A percentile compares a stretch with the other conserved stretches of the same genome.
Evolutionary conservation across 2,113 vertebrate species (phyloP).

Genomic region (Climacteris rufus): DNA sequence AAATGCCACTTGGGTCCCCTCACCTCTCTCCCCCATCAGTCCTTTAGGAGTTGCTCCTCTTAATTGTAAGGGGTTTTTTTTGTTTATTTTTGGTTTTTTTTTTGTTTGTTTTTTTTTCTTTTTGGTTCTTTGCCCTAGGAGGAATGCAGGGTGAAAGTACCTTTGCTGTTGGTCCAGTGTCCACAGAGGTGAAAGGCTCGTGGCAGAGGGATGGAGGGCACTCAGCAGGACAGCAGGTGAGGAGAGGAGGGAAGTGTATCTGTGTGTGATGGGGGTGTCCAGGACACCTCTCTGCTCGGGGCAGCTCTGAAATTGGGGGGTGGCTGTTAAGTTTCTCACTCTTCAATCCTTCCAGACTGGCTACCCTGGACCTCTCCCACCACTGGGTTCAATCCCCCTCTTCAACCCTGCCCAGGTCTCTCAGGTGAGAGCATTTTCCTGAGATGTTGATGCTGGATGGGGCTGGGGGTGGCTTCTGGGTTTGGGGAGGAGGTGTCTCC

Average conservation of each 20-base stretch:
- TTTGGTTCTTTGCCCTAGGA: background rate
- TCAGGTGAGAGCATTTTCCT: slow-evolving; percentile 44
- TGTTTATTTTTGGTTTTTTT: no score
- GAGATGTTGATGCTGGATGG: background rate
- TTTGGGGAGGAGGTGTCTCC: background rate
- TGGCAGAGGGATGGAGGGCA: background rate
- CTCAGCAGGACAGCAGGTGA: background rate
- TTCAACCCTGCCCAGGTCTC: slow-evolving; percentile 69
- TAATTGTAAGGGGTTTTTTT: background rate
- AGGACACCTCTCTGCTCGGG: background rate
- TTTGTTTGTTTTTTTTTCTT: background rate
- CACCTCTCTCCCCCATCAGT: accelerated
- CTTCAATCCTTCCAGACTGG: background rate
- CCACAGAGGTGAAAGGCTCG: background rate
- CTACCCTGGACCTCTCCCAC: background rate
- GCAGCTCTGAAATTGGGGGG: background rate
- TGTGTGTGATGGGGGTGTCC: accelerated
- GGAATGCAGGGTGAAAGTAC: background rate
- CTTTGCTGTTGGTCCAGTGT: background rate
- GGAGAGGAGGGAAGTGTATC: background rate
- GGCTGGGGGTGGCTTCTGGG: accelerated
- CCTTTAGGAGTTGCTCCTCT: background rate
- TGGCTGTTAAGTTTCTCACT: background rate
- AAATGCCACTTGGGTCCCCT: accelerated
- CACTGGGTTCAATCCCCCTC: slow-evolving; percentile 45